A percentile compares a stretch with the other conserved stretches of the same genome.
These are phyloP conservation scores for Bostrychus sinensis DNA, from an alignment of 2,113 vertebrate species.

Conservation along the genomic window DNA sequence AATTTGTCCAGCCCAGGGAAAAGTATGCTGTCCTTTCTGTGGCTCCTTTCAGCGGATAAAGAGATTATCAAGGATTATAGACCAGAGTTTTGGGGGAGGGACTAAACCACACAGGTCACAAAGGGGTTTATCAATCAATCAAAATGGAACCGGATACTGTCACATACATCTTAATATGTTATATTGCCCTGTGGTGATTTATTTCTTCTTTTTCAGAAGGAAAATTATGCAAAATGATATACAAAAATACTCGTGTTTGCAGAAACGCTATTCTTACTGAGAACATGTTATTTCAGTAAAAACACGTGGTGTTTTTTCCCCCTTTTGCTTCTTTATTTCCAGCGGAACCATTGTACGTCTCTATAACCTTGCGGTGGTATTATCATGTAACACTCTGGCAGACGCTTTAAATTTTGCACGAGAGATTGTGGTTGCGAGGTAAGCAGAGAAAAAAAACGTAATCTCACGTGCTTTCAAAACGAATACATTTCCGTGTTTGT, in stretches of 20 bases:
- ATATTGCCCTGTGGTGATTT: background rate
- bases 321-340: background rate
- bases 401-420: background rate
- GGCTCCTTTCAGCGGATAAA: conserved; percentile 34
- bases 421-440: too few species aligned
- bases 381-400: conserved; percentile 38
- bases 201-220: background rate
- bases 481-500: background rate
- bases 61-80: conserved; percentile 78
- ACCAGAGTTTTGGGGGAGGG: conserved; percentile 43
- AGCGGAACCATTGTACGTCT: conserved; percentile 32
- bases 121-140: background rate
- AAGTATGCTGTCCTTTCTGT: conserved; percentile 56
- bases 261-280: too few species aligned
- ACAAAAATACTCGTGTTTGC: too few species aligned
- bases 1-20: conserved; percentile 30
- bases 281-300: background rate
- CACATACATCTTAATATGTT: too few species aligned
- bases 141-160: background rate
- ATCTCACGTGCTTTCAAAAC: too few species aligned
- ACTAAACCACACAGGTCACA: background rate
- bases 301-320: background rate
- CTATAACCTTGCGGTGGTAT: conserved; percentile 40
- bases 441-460: fast-evolving
- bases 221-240: too few species aligned